A percentile compares a stretch with the other conserved stretches of the same genome.
Conservation (phyloP, 2,888 invertebrate genomes). For the Frankliniella intonsa region DNA sequence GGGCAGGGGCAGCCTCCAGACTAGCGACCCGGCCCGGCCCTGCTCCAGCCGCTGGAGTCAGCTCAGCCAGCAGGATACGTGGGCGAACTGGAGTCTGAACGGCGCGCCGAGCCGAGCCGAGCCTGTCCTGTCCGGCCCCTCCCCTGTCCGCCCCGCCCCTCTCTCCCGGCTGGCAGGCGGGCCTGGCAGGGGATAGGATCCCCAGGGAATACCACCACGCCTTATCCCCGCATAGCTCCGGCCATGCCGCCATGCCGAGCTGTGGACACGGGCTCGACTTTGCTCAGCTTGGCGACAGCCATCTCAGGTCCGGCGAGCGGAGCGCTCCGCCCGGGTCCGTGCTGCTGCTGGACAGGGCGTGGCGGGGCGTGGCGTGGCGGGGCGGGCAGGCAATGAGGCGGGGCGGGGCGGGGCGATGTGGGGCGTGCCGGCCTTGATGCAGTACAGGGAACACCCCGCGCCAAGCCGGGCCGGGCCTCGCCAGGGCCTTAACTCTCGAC, state of each 20-base stretch:
- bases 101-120: background rate
- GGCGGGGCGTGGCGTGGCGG: background rate
- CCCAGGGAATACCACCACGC: no score
- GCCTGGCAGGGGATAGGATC: background rate
- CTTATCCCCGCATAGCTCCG: no score
- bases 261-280: no score
- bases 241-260: no score
- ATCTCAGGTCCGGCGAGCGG: no score
- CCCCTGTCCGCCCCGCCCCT: background rate
- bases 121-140: background rate
- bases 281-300: no score
- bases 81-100: slow-evolving; percentile 6
- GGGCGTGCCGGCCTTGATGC: background rate
- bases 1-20: no score
- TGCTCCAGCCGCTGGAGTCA: background rate
- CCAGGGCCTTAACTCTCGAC: background rate
- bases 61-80: background rate
- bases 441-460: background rate
- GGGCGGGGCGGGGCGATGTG: background rate
- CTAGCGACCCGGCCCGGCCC: background rate
- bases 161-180: background rate
- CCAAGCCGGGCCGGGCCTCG: background rate
- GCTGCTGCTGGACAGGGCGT: background rate
- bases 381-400: no score
- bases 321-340: background rate